These are phyloP conservation scores for Hirudinaria manillensis DNA, from an alignment of 2,888 invertebrate species.

Conservation along the genomic window DNA sequence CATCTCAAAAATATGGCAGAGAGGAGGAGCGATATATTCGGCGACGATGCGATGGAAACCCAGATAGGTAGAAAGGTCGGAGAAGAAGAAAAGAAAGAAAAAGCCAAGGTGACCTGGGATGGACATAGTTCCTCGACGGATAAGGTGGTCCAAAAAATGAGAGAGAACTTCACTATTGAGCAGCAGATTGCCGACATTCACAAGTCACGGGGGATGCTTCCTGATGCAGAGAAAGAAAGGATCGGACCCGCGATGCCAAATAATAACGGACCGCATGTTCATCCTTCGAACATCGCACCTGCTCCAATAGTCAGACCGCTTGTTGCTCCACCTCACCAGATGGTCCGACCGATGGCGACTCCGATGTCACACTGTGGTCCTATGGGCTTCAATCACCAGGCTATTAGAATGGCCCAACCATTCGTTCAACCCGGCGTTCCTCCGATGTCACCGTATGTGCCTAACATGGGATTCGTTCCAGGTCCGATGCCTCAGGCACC, in stretches of 20 bases:
- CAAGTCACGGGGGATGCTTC: slow-evolving; percentile 72
- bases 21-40: slow-evolving; percentile 98
- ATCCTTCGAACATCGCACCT: slow-evolving; percentile 43
- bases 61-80: slow-evolving; percentile 88
- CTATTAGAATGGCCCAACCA: slow-evolving; percentile 8
- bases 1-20: slow-evolving; percentile 91
- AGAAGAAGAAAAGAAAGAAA: slow-evolving; percentile 61
- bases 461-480: neutral
- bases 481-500: neutral
- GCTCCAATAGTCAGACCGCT: slow-evolving; percentile 49
- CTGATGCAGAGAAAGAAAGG: slow-evolving; percentile 92
- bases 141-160: slow-evolving; percentile 84
- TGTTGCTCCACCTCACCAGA: slow-evolving; percentile 21
- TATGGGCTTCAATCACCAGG: neutral
- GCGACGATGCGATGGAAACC: slow-evolving; percentile 93
- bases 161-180: slow-evolving; percentile 89
- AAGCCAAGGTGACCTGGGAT: slow-evolving; percentile 90
- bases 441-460: neutral
- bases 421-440: slow-evolving; percentile 11
- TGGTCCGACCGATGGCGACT: slow-evolving; percentile 21
- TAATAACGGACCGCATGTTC: slow-evolving; percentile 16
- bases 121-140: slow-evolving; percentile 95
- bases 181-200: slow-evolving; percentile 96
- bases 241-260: slow-evolving; percentile 71
- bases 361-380: neutral